These are phyloP conservation scores for Lampris incognitus DNA, from an alignment of 2,113 vertebrate genomes.

Conservation along the genomic window DNA sequence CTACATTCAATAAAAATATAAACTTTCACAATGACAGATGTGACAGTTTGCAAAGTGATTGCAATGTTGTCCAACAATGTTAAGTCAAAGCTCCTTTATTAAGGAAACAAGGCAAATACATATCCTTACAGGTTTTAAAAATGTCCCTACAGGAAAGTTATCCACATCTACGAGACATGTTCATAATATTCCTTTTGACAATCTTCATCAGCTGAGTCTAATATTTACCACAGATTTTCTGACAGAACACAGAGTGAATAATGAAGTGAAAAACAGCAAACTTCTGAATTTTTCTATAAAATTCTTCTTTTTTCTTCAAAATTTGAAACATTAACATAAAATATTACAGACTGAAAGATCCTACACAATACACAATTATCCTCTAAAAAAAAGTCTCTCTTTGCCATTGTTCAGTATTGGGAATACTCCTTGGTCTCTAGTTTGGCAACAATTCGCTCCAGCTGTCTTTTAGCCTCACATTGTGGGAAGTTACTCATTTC, in stretches of 20 bases:
- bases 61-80: conserved; percentile 69
- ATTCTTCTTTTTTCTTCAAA: conserved; percentile 80
- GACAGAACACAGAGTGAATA: conserved; percentile 86
- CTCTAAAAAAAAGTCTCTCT: conserved; percentile 71
- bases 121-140: conserved; percentile 88
- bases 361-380: conserved; percentile 69
- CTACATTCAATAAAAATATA: too few relatives aligned
- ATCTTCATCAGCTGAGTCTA: conserved; percentile 51
- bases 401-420: conserved; percentile 90
- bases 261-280: conserved; percentile 85
- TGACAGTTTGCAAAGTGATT: conserved; percentile 10
- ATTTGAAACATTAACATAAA: conserved; percentile 93
- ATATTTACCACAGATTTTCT: conserved; percentile 76
- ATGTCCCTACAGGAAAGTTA: conserved; percentile 92
- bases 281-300: conserved; percentile 86
- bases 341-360: conserved; percentile 85
- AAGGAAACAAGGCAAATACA: conserved; percentile 92
- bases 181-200: conserved; percentile 77
- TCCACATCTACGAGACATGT: conserved; percentile 88
- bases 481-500: conserved; percentile 98
- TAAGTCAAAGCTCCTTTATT: conserved; percentile 92
- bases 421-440: conserved; percentile 97
- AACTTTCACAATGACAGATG: too few relatives aligned
- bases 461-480: conserved; percentile 97
- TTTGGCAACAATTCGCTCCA: conserved; percentile 97